phyloP scores from a whole-genome alignment of 2,888 invertebrate species.

The Euplagia quadripunctaria region DNA sequence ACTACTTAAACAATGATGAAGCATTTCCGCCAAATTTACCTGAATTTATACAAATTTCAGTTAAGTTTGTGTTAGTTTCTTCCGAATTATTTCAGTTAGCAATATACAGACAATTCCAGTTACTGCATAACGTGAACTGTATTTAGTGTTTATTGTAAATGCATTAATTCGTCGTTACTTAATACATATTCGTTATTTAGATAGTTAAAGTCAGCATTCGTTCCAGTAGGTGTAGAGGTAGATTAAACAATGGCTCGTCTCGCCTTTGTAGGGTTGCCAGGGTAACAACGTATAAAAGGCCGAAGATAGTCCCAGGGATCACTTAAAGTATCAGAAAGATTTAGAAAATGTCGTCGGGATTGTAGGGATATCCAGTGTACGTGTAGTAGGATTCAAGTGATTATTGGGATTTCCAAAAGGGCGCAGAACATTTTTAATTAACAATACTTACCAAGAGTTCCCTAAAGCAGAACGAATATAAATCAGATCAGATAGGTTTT shows the following conservation, averaged over 20 bases:
- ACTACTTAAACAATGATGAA: slow-evolving; percentile 10
- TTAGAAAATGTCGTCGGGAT: neutral
- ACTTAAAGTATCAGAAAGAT: neutral
- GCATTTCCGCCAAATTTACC: neutral
- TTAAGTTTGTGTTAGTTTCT: neutral
- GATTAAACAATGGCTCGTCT: slow-evolving; percentile 4
- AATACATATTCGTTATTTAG: slow-evolving; percentile 23
- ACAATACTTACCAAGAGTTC: neutral
- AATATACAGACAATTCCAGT: neutral
- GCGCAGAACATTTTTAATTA: neutral
- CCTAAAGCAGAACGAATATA: neutral
- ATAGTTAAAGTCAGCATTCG: slow-evolving; percentile 12
- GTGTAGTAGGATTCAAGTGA: neutral
- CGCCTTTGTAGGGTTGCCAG: slow-evolving; percentile 11
- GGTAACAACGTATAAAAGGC: neutral
- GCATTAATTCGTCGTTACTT: slow-evolving; percentile 11
- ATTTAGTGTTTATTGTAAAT: slow-evolving; percentile 11
- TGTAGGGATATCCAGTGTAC: neutral
- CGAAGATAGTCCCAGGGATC: neutral
- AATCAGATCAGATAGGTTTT: neutral
- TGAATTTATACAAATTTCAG: neutral
- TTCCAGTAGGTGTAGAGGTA: slow-evolving; percentile 6
- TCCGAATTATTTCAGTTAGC: neutral
- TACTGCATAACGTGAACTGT: neutral
- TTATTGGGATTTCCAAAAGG: neutral